phyloP scores from a whole-genome alignment of 2,888 invertebrate species.

The Meloe dianella region DNA sequence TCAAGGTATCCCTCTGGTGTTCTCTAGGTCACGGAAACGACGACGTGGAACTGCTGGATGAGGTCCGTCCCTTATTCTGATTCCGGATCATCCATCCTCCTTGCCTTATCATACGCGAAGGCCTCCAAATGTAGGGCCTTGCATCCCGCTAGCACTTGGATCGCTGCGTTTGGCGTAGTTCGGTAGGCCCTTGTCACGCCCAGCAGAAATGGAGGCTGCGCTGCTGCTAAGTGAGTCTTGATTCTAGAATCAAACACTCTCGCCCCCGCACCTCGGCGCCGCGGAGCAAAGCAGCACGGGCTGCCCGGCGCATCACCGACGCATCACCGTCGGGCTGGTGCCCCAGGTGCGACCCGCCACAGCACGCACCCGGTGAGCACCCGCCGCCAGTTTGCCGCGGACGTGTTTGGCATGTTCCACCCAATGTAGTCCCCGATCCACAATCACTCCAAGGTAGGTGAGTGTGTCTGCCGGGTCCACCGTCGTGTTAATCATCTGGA shows the following conservation, averaged over 20 bases:
- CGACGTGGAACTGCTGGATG: too few relatives aligned
- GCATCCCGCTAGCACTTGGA: constrained; percentile 25
- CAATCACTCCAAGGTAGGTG: constrained; percentile 18
- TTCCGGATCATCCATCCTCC: neutral
- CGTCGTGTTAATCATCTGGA: neutral
- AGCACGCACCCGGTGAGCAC: constrained; percentile 6
- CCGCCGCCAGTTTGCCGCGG: constrained; percentile 7
- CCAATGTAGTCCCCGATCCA: constrained; percentile 7
- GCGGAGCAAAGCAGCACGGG: constrained; percentile 13
- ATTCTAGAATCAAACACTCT: constrained; percentile 12
- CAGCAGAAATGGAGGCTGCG: constrained; percentile 17
- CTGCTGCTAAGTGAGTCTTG: constrained; percentile 15
- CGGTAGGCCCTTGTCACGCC: constrained; percentile 16
- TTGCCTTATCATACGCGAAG: neutral
- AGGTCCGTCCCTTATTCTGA: too few relatives aligned
- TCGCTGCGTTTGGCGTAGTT: constrained; percentile 25
- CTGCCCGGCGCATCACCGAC: constrained; percentile 13
- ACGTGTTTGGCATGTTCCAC: constrained; percentile 12
- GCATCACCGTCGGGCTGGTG: constrained; percentile 12
- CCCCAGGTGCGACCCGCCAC: constrained; percentile 9
- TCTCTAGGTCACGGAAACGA: too few relatives aligned
- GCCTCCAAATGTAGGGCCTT: constrained; percentile 24
- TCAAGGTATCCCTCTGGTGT: too few relatives aligned
- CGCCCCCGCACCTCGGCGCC: constrained; percentile 12
- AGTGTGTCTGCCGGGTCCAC: constrained; percentile 10